These are phyloP conservation scores for Benthosema pterotum DNA, from an alignment of 2,797 vertebrate genomes.

Conservation along the genomic window DNA sequence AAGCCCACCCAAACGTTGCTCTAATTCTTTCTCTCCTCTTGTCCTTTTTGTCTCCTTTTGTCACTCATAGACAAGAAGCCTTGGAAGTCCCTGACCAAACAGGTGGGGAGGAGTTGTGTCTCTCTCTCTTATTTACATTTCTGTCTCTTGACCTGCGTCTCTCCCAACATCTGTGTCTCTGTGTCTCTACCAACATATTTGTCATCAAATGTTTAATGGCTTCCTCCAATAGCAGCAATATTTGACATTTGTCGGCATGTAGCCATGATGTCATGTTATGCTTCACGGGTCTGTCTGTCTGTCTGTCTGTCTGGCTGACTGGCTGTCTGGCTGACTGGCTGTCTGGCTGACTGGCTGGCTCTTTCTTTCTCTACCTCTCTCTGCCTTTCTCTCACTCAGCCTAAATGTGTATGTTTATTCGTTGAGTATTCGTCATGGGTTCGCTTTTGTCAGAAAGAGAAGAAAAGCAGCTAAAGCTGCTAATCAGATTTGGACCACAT, in stretches of 20 bases:
- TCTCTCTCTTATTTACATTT: conserved; percentile 5
- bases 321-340: background rate
- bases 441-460: no score
- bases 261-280: no score
- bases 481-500: no score
- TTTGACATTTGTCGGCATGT: no score
- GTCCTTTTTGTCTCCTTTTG: conserved; percentile 56
- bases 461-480: no score
- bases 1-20: conserved; percentile 73
- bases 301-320: background rate
- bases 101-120: conserved; percentile 72
- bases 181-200: background rate
- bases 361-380: background rate
- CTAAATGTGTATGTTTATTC: background rate
- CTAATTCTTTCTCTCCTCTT: conserved; percentile 60
- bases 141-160: conserved; percentile 10
- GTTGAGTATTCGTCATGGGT: background rate
- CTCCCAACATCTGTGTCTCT: conserved; percentile 6
- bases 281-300: background rate
- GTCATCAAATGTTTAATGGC: no score
- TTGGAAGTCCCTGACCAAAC: conserved; percentile 83
- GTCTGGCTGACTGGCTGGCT: background rate
- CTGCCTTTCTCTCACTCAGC: background rate
- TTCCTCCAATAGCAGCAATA: no score
- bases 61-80: conserved; percentile 75